A percentile compares a stretch with the other conserved stretches of the same genome.
These are phyloP conservation scores for Gymnocypris eckloni DNA, from an alignment of 2,797 vertebrate genomes.

Conservation along the genomic window DNA sequence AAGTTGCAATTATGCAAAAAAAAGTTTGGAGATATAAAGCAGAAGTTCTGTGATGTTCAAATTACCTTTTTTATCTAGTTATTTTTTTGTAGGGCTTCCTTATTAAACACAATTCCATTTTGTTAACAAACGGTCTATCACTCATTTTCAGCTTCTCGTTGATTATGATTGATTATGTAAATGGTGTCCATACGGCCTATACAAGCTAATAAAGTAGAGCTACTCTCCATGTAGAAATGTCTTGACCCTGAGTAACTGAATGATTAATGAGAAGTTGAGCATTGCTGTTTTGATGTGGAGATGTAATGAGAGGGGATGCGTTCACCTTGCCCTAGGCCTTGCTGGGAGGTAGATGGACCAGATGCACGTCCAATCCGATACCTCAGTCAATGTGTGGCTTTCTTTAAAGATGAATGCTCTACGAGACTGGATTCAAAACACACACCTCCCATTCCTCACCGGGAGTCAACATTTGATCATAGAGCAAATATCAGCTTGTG, in stretches of 20 bases:
- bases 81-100: background rate
- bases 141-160: slow-evolving; percentile 35
- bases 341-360: slow-evolving; percentile 41
- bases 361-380: slow-evolving; percentile 33
- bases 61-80: background rate
- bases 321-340: slow-evolving; percentile 61
- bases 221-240: slow-evolving; percentile 38
- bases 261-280: slow-evolving; percentile 47
- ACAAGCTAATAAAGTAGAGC: slow-evolving; percentile 34
- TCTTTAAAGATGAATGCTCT: slow-evolving; percentile 55
- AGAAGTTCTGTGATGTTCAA: background rate
- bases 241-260: slow-evolving; percentile 54
- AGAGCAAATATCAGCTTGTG: slow-evolving; percentile 40
- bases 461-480: slow-evolving; percentile 42
- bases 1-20: background rate
- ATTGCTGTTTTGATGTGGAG: slow-evolving; percentile 47
- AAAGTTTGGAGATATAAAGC: background rate
- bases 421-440: slow-evolving; percentile 39
- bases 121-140: slow-evolving; percentile 36
- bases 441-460: slow-evolving; percentile 14
- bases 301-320: slow-evolving; percentile 55
- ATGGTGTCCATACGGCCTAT: slow-evolving; percentile 4
- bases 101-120: background rate
- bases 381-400: slow-evolving; percentile 54
- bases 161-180: slow-evolving; percentile 30